Base-by-base conservation (phyloP, 2,113 vertebrate genomes). In the Rhabdomys dilectus region DNA sequence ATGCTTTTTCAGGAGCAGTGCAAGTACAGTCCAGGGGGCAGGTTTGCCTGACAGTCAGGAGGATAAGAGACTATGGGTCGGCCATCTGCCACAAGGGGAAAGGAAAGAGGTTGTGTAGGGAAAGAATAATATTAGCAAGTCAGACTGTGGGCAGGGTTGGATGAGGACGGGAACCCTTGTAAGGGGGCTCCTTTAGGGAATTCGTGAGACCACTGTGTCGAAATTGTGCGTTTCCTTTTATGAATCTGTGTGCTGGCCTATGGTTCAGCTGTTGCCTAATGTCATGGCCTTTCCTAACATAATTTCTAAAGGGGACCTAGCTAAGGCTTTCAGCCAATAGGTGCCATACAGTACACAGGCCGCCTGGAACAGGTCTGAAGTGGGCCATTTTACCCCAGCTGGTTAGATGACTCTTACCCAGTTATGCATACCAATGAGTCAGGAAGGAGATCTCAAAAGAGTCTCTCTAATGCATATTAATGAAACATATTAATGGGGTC, bases 191-290 rank as follows among this genome's bases (percentile, higher is more conserved):
- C 68, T 21, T 34, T 29, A 42, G 60, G 42, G 21, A 29, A 16
- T 39, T 1, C 26, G 29, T 29, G 34, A 58, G 68, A 11, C 45
- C 26, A 13, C 0, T 16, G 72, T 12, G 2, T 7, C 0, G 53
- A 62, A 45, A 76, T 51, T 11, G 17, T 6, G 45, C 7, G 8
- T 16, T 19, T 82, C 34, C 51, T 56, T 48, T 29, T 7, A 92
- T 36, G 21, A 8, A 58, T 16, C 48, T 26, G 12, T 1, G 31
- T 34, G n/a, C 88, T 48, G 17, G 64, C n/a, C 19, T 36, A 22
- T 42, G n/a, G 6, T 11, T 22, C n/a, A 76, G 13, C 56, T 39
- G 1, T n/a, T 42, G 15, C 1, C 48, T n/a, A 24, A 68, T 66
- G 17, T 88, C 34, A 22, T 1, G 13, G 9, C 80, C 53, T 91